Percentiles rank a stretch among this genome's conserved stretches.
phyloP scores from a whole-genome alignment of 2,113 vertebrate genomes.

The Ceuthmochares aereus region DNA sequence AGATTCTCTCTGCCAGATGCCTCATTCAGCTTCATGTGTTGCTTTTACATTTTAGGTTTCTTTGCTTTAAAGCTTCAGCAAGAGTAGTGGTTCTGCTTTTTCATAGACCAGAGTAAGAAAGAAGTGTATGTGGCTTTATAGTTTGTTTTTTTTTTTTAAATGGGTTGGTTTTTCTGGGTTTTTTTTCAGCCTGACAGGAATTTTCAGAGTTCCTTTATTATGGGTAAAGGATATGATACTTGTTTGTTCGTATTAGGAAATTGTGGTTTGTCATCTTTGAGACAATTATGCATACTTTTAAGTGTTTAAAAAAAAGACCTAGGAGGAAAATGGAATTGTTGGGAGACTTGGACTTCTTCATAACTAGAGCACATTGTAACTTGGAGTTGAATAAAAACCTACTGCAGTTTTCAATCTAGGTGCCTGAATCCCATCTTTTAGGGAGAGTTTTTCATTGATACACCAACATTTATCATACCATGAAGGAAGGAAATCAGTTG shows the following conservation, averaged over 20 bases:
- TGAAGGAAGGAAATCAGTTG: background rate
- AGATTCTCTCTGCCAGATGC: background rate
- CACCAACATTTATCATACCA: background rate
- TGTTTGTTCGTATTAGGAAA: background rate
- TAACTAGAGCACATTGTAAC: background rate
- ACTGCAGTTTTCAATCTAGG: background rate
- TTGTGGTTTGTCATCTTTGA: background rate
- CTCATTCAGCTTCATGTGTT: background rate
- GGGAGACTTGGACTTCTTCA: background rate
- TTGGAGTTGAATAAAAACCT: background rate
- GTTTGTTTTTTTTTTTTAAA: no score
- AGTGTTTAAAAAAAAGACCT: background rate
- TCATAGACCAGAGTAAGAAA: background rate
- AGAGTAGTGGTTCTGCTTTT: background rate
- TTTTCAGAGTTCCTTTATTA: background rate
- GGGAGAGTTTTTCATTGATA: background rate
- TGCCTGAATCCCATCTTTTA: background rate
- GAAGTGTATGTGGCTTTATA: background rate
- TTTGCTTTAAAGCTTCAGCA: background rate
- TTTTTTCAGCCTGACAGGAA: background rate
- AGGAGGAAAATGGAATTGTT: background rate
- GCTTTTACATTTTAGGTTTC: background rate
- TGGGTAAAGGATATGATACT: background rate
- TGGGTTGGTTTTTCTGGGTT: no score
- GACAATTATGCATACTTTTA: background rate